Evolutionary conservation across 2,797 vertebrate species (phyloP).

Genomic region (Macrochelys suwanniensis): DNA sequence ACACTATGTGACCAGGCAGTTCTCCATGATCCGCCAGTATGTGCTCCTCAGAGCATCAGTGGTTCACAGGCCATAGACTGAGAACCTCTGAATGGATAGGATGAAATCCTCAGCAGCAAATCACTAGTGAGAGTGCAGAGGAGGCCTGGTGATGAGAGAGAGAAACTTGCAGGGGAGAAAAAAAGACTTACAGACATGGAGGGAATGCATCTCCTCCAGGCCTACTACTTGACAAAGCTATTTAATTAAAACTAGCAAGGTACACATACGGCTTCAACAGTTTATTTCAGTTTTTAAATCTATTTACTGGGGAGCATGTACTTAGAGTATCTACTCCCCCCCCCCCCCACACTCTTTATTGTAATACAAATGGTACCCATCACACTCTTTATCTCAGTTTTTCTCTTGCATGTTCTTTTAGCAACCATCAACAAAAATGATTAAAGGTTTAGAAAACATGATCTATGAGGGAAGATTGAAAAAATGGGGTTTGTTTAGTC

Average conservation of each 20-base stretch:
- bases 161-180: not conserved
- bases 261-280: not conserved
- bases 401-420: not conserved
- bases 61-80: not conserved
- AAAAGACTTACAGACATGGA: not conserved
- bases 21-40: not conserved
- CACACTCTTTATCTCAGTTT: not conserved
- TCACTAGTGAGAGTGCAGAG: not conserved
- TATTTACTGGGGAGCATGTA: not conserved
- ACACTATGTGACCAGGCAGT: not conserved
- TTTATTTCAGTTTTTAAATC: not conserved
- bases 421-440: not conserved
- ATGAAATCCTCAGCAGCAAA: not conserved
- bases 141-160: not conserved
- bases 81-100: not conserved
- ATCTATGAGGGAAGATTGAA: too few relatives aligned
- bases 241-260: not conserved
- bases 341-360: accelerated
- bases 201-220: not conserved
- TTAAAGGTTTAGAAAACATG: too few relatives aligned
- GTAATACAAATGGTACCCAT: not conserved
- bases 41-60: not conserved
- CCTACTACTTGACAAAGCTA: not conserved
- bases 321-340: too few relatives aligned
- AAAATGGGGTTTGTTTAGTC: too few relatives aligned